Base-by-base conservation (phyloP, 2,113 vertebrate genomes). In the Amblyornis subalaris region DNA sequence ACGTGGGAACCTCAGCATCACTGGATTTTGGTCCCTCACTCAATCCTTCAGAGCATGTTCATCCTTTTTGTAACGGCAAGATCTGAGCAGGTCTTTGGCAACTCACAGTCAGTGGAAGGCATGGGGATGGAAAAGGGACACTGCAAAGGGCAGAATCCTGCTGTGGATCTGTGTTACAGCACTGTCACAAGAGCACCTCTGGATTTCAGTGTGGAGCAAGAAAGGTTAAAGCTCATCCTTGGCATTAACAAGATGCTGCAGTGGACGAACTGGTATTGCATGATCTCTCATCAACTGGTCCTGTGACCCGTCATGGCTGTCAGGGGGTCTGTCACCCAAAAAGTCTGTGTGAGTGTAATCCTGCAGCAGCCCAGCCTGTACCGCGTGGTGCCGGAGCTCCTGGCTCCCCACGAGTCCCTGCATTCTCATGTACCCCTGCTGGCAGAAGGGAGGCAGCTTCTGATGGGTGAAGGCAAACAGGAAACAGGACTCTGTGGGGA, bases 401-500 rank as follows among this genome's bases (percentile, higher is more conserved):
- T 91, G 53, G 8, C 83, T 97, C 20, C 95, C 98, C 60, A 96
- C 0, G 0, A 99, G 97, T 8, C 99, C 99, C 80, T 97, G 98
- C 94, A 74, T 98, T 80, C 94, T 97, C 75, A 98, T 8, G 53
- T 99, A 99, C 6, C 98, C 98, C 44, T 98, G 98, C 89, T 89
- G 98, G 92, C 99, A 99, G 93, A 97, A 99, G 77, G 98, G 97
- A 7, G 99, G 99, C 62, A 98, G 97, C 94, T 96, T 98, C 91
- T 96, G 98, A 77, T 76, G 98, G 13, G 98, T 99, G n/a, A 99
- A 98, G 44, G 98, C 94, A 35, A 98, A 98, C 51, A 97, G 97
- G 96, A 99, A 99, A 93, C 99, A 99, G 58, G 99, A 98, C 73
- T 99, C 99, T 99, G 85, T 8, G 66, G 18, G 16, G 10, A 93